Base-by-base conservation (phyloP, 2,113 vertebrate genomes). In the Apeltes quadracus region DNA sequence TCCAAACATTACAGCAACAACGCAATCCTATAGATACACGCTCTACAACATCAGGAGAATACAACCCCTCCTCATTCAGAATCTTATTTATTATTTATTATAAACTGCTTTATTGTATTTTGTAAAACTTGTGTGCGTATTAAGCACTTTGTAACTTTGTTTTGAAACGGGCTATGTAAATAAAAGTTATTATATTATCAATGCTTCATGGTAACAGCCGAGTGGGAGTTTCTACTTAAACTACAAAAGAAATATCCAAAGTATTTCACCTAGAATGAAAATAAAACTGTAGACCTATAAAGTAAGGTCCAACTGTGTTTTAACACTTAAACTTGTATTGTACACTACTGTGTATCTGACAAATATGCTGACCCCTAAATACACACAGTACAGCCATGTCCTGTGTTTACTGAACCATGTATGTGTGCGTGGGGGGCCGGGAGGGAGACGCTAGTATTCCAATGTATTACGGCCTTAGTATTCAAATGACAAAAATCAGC, bases 351-450 rank as follows among this genome's bases (percentile, higher is more conserved):
- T 23, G 12, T 23, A 20, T 43, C 27, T 14, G 13, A 32, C 4
- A 1, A 25, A 23, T n/a, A 27, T n/a, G n/a, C 16, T 75, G 64
- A 76, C 80, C 76, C 50, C 18, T 59, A 55, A 36, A 36, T 48
- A 69, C 58, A 51, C 38, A 32, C 5, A 75, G 50, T 43, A 41
- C 32, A 70, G 32, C 15, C 57, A 61, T 53, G 51, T 69, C 59
- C 69, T 55, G 57, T 71, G 38, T 61, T 68, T 77, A 75, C 63
- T 84, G 69, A 79, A 82, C 62, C 1, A 14, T 32, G 36, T 69
- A 23, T 27, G 23, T n/a, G 20, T n/a, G 46, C 4, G n/a, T 12
- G 10, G 44, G 48, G 74, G 69, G 29, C 43, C 66, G 43, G 20
- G 61, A 76, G 62, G 34, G 14, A 72, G 43, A n/a, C 13, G 57